Base-by-base conservation (phyloP, 2,888 invertebrate genomes). In the Eulithis testata region DNA sequence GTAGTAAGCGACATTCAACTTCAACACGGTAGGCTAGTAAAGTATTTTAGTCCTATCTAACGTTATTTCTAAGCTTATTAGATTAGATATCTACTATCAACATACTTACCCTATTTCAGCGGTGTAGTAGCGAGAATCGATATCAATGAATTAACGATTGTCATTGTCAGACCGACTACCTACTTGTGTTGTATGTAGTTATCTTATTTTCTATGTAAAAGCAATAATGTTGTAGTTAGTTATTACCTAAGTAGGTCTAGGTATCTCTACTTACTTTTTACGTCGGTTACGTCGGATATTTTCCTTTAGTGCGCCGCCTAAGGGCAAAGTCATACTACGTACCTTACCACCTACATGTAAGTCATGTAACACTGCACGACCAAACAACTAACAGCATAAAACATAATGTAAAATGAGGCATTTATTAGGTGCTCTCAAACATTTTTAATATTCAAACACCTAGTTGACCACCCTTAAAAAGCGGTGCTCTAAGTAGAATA, bases 51-150 rank as follows among this genome's bases (percentile, higher is more conserved):
- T 8, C 14, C 47, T 49, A 49, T 49, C 49, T 49, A 49, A 21
- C 49, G 21, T 9, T 3, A 21, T 49, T 49, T 49, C 49, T 49
- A 21, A 11, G 49, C 11, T 49, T 49, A 21, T 3, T 40, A 9
- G 21, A 21, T 49, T 21, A 49, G 49, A 49, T 49, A 49, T 47
- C 47, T 47, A 8, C 14, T 12, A 47, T 47, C 47, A 47, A 44
- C 12, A 14, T 12, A 11, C 21, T 11, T n/a, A 21, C 12, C 14
- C 14, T 49, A 47, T 12, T 47, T 47, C 47, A 12, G 8, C 40
- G n/a, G 5, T 14, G 12, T 47, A 12, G 47, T 47, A 47, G 12
- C 12, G 12, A 40, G 40, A 40, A 40, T 40, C 9, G 40, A 9
- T 47, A 47, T 47, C 47, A 47, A 47, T 47, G 8, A 47, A 14